Percentiles rank a stretch among this genome's conserved stretches.
Evolutionary conservation across 2,113 vertebrate genomes (phyloP).

Genomic region (Narcine bancroftii): DNA sequence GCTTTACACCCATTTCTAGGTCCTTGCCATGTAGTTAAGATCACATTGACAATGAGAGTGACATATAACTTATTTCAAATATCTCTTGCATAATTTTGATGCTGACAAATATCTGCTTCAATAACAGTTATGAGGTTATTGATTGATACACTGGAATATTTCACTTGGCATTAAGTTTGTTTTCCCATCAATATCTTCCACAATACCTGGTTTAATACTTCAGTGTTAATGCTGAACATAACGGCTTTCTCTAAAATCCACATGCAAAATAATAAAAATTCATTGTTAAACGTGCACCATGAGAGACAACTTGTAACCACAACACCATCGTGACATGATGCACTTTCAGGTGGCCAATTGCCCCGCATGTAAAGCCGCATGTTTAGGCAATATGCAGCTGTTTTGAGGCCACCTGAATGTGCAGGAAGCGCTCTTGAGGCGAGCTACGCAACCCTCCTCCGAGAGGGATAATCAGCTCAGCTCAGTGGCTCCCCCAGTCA

Average conservation of each 20-base stretch:
- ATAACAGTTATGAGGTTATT: background rate
- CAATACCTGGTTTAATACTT: background rate
- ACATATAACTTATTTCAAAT: background rate
- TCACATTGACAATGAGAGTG: background rate
- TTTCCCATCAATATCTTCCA: background rate
- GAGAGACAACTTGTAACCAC: background rate
- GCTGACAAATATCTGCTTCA: background rate
- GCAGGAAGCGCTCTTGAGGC: too few relatives aligned
- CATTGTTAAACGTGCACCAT: background rate
- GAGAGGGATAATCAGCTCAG: too few relatives aligned
- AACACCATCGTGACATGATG: too few relatives aligned
- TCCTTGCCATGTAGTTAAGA: background rate
- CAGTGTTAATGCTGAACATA: background rate
- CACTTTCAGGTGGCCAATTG: too few relatives aligned
- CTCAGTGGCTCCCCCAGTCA: too few relatives aligned
- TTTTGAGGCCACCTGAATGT: too few relatives aligned
- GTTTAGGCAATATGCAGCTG: too few relatives aligned
- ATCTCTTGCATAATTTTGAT: background rate
- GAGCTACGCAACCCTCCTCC: too few relatives aligned
- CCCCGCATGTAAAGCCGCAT: too few relatives aligned
- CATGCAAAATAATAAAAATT: background rate
- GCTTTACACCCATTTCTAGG: background rate
- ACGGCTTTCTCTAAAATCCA: background rate
- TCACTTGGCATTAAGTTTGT: background rate
- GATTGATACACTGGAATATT: background rate